Base-by-base conservation (phyloP, 1,140 invertebrate species). In the Brachystomella parvula region DNA sequence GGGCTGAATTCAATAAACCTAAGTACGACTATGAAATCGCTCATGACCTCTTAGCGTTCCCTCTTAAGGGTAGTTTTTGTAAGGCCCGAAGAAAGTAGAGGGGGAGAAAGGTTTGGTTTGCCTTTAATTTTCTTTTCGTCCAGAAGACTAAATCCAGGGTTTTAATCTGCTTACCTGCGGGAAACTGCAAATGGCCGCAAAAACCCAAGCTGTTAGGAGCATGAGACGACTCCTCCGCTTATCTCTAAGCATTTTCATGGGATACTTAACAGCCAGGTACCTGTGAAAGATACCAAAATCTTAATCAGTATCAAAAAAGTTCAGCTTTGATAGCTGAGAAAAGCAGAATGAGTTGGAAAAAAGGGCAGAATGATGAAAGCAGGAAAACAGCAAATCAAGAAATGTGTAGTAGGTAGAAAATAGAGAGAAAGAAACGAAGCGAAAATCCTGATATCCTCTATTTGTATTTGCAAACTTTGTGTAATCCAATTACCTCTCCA, bases 191-290 rank as follows among this genome's bases (percentile, higher is more conserved):
- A 80, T 15, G 17, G 73, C 67, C 2, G 76, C 75, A 15, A 76
- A 66, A 1, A 74, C 32, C 80, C 80, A 81, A 2, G 79, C 78
- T 21, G 73, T 61, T 2, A 63, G 58, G 9, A 82, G 65, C 76
- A 81, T 78, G 26, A 73, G 66, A 39, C 73, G 71, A 0, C 74
- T 73, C 28, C 76, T 35, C 32, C 67, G 53, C 58, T 70, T 73
- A n/a, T 73, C 66, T n/a, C 66, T 69, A 9, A 77, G 53, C 3
- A 57, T 56, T 32, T 74, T 74, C 67, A 78, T 68, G 12, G 77
- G 77, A 32, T 71, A 70, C 19, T 75, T 66, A 12, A 78, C 76
- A 2, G 76, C 76, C 60, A 75, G 67, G 67, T 75, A 78, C 17
- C 77, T 75, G 61, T 24, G 3, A 63, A 35, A 29, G 19, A 39